These are phyloP conservation scores for Ruditapes philippinarum DNA, from an alignment of 1,140 invertebrate genomes.

Conservation along the genomic window DNA sequence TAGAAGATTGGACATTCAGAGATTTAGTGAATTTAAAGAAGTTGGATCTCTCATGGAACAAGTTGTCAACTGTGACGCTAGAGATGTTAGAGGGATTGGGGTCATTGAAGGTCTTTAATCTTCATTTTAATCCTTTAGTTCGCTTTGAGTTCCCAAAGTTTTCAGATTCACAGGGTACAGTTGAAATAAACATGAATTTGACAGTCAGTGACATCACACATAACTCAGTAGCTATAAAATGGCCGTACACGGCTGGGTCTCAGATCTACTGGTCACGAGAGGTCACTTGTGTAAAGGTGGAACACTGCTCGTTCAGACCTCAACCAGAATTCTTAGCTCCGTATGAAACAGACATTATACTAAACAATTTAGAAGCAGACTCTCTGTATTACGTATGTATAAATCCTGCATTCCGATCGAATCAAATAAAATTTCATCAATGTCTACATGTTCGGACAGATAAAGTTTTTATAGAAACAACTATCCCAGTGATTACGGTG, in stretches of 20 bases:
- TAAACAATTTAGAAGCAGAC: constrained; percentile 20
- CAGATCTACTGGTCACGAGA: constrained; percentile 70
- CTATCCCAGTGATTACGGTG: constrained; percentile 3
- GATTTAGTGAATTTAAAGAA: constrained; percentile 59
- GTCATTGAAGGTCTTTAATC: constrained; percentile 42
- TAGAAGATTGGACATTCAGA: constrained; percentile 59
- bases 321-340: constrained; percentile 59
- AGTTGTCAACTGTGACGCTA: constrained; percentile 15
- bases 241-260: constrained; percentile 65
- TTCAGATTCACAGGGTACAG: background rate
- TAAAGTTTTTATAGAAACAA: background rate
- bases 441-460: constrained; percentile 53
- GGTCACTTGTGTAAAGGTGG: constrained; percentile 48
- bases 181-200: constrained; percentile 59
- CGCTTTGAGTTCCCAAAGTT: constrained; percentile 41
- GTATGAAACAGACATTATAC: constrained; percentile 43
- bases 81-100: constrained; percentile 45
- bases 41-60: constrained; percentile 67
- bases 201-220: constrained; percentile 45
- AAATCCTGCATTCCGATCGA: constrained; percentile 61
- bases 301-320: constrained; percentile 48
- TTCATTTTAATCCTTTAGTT: constrained; percentile 62
- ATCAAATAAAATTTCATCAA: constrained; percentile 46
- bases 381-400: constrained; percentile 68
- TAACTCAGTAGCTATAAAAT: constrained; percentile 29